These are phyloP conservation scores for Sylvia atricapilla DNA, from an alignment of 2,113 vertebrate genomes.

Conservation along the genomic window DNA sequence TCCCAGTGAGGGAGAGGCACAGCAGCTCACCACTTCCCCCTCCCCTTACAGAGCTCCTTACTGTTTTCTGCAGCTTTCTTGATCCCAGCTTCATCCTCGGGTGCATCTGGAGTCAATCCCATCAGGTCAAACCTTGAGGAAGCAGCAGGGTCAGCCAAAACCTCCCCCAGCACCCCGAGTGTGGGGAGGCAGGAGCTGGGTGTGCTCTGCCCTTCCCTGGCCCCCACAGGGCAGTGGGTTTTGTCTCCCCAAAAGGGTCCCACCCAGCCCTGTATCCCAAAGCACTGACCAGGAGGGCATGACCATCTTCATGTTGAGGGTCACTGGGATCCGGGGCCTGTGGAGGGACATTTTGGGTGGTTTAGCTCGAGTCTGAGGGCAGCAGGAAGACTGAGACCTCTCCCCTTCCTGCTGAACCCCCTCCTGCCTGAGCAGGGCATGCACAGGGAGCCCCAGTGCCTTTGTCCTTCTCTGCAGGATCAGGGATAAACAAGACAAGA, in stretches of 20 bases:
- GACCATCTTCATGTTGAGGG: constrained; percentile 90
- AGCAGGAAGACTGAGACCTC: rapidly evolving
- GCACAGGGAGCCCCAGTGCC: background rate
- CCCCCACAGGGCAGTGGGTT: background rate
- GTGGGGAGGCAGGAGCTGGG: background rate
- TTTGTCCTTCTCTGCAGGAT: background rate
- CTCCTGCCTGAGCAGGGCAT: background rate
- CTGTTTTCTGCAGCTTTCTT: constrained; percentile 95
- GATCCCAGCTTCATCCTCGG: constrained; percentile 94
- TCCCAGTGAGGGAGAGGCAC: background rate
- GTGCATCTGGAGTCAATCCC: constrained; percentile 88
- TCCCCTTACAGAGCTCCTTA: constrained; percentile 60
- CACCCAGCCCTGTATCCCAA: background rate
- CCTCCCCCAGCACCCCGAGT: background rate
- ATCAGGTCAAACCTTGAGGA: constrained; percentile 92
- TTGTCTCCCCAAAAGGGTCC: background rate
- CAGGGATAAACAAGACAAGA: background rate
- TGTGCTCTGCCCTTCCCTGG: background rate
- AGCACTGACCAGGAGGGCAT: constrained; percentile 95
- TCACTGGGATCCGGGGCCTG: constrained; percentile 92
- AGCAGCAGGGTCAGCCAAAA: background rate
- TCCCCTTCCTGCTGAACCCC: background rate
- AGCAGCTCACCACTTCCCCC: background rate
- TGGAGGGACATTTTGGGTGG: background rate
- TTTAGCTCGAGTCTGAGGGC: background rate